phyloP scores from a whole-genome alignment of 2,888 invertebrate genomes.

The Acronicta leporina region DNA sequence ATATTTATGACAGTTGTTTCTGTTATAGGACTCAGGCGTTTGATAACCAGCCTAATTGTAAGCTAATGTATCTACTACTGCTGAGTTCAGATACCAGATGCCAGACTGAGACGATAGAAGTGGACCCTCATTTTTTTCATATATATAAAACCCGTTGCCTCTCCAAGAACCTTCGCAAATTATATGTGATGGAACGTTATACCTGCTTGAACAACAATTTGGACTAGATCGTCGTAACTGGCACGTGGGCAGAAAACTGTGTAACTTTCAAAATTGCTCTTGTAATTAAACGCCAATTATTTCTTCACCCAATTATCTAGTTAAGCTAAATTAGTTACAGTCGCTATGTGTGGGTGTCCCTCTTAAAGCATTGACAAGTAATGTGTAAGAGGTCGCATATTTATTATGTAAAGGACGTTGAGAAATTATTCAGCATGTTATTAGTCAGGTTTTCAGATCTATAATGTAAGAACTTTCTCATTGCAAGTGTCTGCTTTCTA shows the following conservation, averaged over 20 bases:
- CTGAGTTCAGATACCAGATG: too few species aligned
- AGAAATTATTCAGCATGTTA: conserved; percentile 13
- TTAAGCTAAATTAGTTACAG: conserved; percentile 21
- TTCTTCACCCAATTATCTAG: conserved; percentile 44
- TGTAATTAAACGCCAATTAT: conserved; percentile 47
- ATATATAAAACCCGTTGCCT: too few species aligned
- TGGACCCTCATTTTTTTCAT: too few species aligned
- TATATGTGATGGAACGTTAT: conserved; percentile 1
- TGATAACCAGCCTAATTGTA: too few species aligned
- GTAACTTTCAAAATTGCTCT: conserved; percentile 19
- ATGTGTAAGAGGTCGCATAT: conserved; percentile 29
- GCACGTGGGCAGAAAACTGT: conserved; percentile 24
- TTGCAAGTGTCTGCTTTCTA: conserved; percentile 22
- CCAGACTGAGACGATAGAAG: too few species aligned
- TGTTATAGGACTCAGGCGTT: too few species aligned
- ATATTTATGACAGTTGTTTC: too few species aligned
- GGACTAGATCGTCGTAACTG: not conserved
- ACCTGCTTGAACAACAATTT: not conserved
- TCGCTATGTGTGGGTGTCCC: conserved; percentile 37
- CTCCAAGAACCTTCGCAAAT: too few species aligned
- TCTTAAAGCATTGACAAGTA: conserved; percentile 26
- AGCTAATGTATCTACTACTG: too few species aligned
- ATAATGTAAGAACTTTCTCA: not conserved
- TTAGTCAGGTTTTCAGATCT: conserved; percentile 13
- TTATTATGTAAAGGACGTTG: conserved; percentile 38